Conservation (phyloP, 2,888 invertebrate genomes). For the Rhaphigaster nebulosa region DNA sequence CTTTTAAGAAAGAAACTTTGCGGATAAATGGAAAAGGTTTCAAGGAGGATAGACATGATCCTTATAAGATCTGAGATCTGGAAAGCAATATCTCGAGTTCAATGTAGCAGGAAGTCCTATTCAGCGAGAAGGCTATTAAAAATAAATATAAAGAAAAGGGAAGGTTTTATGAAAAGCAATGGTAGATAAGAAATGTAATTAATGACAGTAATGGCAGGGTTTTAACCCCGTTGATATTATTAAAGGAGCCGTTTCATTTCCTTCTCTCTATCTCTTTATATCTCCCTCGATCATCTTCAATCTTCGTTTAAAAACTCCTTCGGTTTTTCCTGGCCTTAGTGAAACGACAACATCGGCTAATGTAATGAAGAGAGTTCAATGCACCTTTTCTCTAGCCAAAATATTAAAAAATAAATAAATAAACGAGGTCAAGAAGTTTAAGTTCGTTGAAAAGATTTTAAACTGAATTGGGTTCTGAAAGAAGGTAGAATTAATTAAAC, state of each 20-base stretch:
- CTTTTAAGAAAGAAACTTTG: not conserved
- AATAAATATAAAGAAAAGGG: constrained; percentile 34
- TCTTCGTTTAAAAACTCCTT: constrained; percentile 34
- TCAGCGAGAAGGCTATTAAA: constrained; percentile 12
- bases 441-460: too few species aligned
- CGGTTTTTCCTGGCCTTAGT: not conserved
- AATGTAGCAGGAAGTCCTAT: not conserved
- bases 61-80: constrained; percentile 6
- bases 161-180: constrained; percentile 33
- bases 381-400: not conserved
- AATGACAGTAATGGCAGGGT: not conserved
- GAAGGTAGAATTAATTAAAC: too few species aligned
- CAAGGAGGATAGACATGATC: not conserved
- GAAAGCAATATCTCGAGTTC: constrained; percentile 6
- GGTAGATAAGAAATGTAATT: constrained; percentile 33
- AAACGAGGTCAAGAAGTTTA: not conserved
- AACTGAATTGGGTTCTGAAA: too few species aligned
- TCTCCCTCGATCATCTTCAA: constrained; percentile 25
- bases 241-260: constrained; percentile 38
- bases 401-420: not conserved
- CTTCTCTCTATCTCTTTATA: not conserved
- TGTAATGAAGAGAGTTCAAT: not conserved
- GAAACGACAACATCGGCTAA: not conserved
- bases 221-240: not conserved
- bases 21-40: not conserved